Evolutionary conservation across 2,888 invertebrate genomes (phyloP), one percentile per base, ranked within the genome.

Genomic region (Zaprionus lineosus): DNA sequence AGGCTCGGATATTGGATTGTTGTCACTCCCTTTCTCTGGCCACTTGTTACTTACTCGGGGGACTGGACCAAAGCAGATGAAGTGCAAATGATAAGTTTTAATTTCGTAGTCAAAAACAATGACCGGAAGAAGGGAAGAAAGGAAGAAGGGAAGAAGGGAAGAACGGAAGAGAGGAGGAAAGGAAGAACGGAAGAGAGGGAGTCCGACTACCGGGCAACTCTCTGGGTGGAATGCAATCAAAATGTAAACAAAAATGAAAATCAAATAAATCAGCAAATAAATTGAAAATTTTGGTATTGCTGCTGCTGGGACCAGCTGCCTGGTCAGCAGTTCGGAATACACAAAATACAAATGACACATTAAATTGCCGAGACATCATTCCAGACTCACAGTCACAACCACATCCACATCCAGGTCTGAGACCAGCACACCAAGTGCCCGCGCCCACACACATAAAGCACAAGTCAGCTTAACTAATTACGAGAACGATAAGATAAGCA

Each of bases 391-490:
- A 34, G 7, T 6, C 5, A 11, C 12, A 36, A 56, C 50, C 31
- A 51, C 34, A 19, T 31, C 29, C 3, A 43, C 14, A 21, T 36
- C 26, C 18, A 11, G 21, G 39, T 24, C 44, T 5, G 16, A 28
- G 47, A 26, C 33, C 21, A 2, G n/a, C 21, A 12, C 21, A 7
- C 19, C 7, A 2, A 8, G 12, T 21, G 51, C 58, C 71, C 63
- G n/a, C n/a, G n/a, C n/a, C n/a, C n/a, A n/a, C n/a, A 74, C 68
- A 71, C 70, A 60, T 70, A 78, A 70, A 73, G 65, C 65, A 56
- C 74, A 63, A 71, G 75, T 62, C 74, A 71, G 81, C 82, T 77
- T 84, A 83, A 83, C 82, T 83, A 83, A 83, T 83, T 83, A 84
- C 79, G 75, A 59, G 47, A 48, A 63, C 83, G 84, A 84, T 84